A percentile compares a stretch with the other conserved stretches of the same genome.
Conservation (phyloP, 2,797 vertebrate genomes). For the Macropus fuliginosus region DNA sequence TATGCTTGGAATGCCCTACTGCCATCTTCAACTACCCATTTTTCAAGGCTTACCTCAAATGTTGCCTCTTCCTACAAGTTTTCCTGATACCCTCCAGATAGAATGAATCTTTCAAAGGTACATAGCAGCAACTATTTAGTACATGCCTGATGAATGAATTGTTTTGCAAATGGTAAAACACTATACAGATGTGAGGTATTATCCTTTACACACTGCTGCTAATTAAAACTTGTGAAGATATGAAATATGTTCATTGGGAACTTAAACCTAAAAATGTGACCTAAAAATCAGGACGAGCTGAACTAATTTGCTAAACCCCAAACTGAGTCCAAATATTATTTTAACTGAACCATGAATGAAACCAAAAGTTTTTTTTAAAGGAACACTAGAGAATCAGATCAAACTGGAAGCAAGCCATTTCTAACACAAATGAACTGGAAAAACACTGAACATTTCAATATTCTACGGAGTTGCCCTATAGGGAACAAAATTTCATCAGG, state of each 20-base stretch:
- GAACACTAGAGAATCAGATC: neutral
- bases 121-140: neutral
- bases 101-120: neutral
- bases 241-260: neutral
- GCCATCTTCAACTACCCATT: neutral
- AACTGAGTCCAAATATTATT: neutral
- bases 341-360: constrained; percentile 4
- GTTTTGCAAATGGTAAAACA: neutral
- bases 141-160: neutral
- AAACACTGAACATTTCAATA: neutral
- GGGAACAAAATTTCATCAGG: neutral
- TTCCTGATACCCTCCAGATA: neutral
- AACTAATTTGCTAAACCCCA: constrained; percentile 3
- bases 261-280: neutral
- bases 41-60: constrained; percentile 14
- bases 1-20: neutral
- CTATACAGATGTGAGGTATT: neutral
- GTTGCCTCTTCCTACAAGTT: constrained; percentile 28
- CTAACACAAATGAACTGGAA: neutral
- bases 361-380: neutral
- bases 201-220: neutral
- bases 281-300: neutral
- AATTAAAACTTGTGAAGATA: neutral
- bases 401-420: neutral
- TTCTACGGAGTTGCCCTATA: neutral